Base-by-base conservation (phyloP, 2,113 vertebrate genomes). In the Bostrychus sinensis region DNA sequence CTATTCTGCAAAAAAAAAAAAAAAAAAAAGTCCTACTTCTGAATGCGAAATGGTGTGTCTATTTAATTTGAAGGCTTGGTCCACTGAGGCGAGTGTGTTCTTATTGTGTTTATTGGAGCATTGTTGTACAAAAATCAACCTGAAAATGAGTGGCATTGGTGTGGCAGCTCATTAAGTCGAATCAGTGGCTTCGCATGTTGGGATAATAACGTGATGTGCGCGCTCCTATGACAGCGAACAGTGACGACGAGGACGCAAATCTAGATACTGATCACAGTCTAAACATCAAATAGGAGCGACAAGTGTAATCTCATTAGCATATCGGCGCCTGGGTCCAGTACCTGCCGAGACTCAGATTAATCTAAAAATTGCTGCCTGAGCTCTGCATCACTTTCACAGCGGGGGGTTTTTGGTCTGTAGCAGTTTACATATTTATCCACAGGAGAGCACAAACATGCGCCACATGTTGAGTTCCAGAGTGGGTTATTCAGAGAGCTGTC, bases 331-430 rank as follows among this genome's bases (percentile, higher is more conserved):
- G n/a, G 64, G 56, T 58, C 39, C 14, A 69, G 55, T 42, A 65
- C 74, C 77, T 70, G 59, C 37, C 45, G 74, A 67, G 77, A 59
- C 30, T 58, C 26, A 80, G 70, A 81, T 68, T 73, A 79, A 81
- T 66, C 59, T 59, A 39, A 74, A n/a, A 70, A 78, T 66, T 80
- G 51, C 50, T 42, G 36, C 28, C 37, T 46, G 66, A 68, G 41
- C 60, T 48, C 54, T 55, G 57, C 73, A 72, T 78, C 30, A 37
- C 22, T 77, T 70, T 78, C 71, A 37, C 64, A 62, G 71, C 23
- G 37, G 38, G 67, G 54, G 14, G 30, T 54, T 63, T 70, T 42
- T 4, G 12, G 42, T 54, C 6, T 56, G 41, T 25, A 14, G 3
- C 54, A 23, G 41, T 51, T 75, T 22, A 51, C 36, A 56, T 59